phyloP scores from a whole-genome alignment of 35 echinoderm and acorn worm species.

The Apostichopus japonicus region DNA sequence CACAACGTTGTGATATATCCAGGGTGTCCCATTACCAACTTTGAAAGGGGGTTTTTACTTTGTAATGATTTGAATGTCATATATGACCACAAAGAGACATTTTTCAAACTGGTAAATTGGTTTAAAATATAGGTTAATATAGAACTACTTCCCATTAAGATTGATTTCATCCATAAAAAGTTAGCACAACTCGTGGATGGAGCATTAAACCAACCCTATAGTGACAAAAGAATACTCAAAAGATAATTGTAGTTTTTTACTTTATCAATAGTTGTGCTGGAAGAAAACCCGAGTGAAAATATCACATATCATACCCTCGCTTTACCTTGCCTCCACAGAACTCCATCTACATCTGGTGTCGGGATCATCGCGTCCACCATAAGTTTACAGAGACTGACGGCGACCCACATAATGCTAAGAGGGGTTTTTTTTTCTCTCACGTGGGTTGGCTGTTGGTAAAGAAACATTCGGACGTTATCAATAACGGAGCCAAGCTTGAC shows the following conservation, averaged over 20 bases:
- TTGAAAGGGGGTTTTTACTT: too few relatives aligned
- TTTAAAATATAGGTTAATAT: not conserved
- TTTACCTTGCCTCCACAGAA: conserved; percentile 49
- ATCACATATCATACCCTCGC: not conserved
- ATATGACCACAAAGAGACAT: too few relatives aligned
- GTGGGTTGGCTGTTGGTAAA: conserved; percentile 79
- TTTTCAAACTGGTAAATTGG: too few relatives aligned
- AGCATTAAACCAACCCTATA: not conserved
- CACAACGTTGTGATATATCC: too few relatives aligned
- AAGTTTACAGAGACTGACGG: conserved; percentile 91
- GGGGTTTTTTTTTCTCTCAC: conserved; percentile 93
- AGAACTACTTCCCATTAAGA: too few relatives aligned
- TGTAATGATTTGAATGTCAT: too few relatives aligned
- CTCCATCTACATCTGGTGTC: conserved; percentile 78
- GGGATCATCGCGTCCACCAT: conserved; percentile 86
- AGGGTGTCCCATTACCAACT: too few relatives aligned
- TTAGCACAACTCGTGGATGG: too few relatives aligned
- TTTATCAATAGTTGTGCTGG: too few relatives aligned
- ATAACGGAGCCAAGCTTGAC: conserved; percentile 61
- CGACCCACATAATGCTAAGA: conserved; percentile 86
- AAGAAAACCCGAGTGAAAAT: not conserved
- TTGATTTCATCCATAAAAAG: too few relatives aligned
- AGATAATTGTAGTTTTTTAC: not conserved
- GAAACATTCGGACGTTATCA: conserved; percentile 82
- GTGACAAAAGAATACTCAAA: too few relatives aligned